These are phyloP conservation scores for Creontiades dilutus DNA, from an alignment of 2,888 invertebrate genomes.

Conservation along the genomic window DNA sequence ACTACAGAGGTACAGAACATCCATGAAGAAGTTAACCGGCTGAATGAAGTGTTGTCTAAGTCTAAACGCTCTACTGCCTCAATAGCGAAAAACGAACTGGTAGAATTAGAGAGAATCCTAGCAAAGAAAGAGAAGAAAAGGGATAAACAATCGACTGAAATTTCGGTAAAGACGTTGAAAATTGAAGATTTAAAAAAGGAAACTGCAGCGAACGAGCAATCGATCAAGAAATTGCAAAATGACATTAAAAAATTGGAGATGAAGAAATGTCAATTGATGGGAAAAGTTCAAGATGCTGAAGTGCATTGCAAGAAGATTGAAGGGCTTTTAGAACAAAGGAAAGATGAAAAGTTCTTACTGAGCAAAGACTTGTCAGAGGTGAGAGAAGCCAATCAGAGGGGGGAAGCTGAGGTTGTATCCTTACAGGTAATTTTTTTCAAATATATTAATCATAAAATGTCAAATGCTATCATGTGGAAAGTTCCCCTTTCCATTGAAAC, in stretches of 20 bases:
- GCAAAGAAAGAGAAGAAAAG: conserved; percentile 29
- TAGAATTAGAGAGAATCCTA: conserved; percentile 14
- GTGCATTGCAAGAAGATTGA: not conserved
- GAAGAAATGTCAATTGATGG: not conserved
- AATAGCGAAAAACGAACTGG: not conserved
- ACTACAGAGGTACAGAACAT: not conserved
- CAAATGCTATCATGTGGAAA: too few species aligned
- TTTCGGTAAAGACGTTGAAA: not conserved
- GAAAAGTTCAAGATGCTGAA: not conserved
- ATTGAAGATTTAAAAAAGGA: conserved; percentile 25
- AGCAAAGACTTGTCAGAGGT: not conserved
- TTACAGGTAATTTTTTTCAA: not conserved
- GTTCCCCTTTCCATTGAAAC: too few species aligned
- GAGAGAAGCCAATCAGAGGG: conserved; percentile 9
- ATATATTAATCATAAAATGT: too few species aligned
- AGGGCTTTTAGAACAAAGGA: not conserved
- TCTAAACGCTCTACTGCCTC: not conserved
- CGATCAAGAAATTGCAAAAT: not conserved
- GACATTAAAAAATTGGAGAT: not conserved
- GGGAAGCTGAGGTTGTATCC: not conserved
- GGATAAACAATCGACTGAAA: conserved; percentile 39
- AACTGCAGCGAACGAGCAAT: not conserved
- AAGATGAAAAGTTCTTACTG: conserved; percentile 33
- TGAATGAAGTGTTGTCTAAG: not conserved
- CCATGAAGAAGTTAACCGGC: not conserved